phyloP scores from a whole-genome alignment of 2,797 vertebrate genomes.

The Lophius americanus region DNA sequence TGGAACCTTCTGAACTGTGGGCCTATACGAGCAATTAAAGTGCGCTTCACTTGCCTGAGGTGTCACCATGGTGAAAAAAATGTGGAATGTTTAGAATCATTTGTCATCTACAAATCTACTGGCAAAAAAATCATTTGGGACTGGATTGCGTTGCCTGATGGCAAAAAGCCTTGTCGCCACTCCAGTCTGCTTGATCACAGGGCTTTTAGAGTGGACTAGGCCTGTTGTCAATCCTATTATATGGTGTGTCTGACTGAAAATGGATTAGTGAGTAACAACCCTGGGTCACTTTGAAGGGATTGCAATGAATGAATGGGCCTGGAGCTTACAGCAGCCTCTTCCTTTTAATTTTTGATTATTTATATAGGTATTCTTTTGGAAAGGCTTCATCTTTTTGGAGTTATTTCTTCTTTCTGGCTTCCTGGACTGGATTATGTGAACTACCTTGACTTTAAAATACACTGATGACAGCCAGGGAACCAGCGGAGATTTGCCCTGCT shows the following conservation, averaged over 20 bases:
- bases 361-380: background rate
- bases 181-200: constrained; percentile 35
- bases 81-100: constrained; percentile 13
- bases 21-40: constrained; percentile 79
- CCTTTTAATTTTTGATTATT: background rate
- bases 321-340: constrained; percentile 50
- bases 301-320: constrained; percentile 73
- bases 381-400: background rate
- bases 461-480: background rate
- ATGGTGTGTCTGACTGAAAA: constrained; percentile 72
- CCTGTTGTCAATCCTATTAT: constrained; percentile 85
- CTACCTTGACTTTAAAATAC: background rate
- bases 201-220: constrained; percentile 60
- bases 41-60: constrained; percentile 44
- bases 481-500: background rate
- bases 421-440: constrained; percentile 1
- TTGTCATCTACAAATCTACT: background rate
- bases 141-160: background rate
- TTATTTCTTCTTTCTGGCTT: background rate
- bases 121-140: background rate
- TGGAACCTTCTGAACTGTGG: constrained; percentile 58
- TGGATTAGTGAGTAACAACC: constrained; percentile 82
- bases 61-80: constrained; percentile 63
- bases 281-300: constrained; percentile 81
- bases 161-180: constrained; percentile 15